phyloP scores from a whole-genome alignment of 2,888 invertebrate species.

The Cataglyphis livida region DNA sequence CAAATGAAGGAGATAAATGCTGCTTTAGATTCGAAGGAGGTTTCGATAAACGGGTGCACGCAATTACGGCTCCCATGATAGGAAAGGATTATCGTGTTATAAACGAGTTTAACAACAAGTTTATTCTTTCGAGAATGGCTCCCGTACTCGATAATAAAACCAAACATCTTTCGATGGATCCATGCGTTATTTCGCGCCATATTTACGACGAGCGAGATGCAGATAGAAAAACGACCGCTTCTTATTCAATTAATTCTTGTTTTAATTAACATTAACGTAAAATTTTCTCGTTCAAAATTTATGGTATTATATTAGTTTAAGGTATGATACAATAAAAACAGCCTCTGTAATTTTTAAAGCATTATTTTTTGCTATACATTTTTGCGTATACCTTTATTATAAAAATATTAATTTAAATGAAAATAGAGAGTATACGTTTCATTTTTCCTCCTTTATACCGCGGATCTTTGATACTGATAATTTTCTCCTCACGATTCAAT shows the following conservation, averaged over 20 bases:
- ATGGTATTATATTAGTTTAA: neutral
- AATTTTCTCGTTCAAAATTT: neutral
- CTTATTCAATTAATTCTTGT: slow-evolving; percentile 32
- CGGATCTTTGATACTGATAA: neutral
- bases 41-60: slow-evolving; percentile 21
- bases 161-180: slow-evolving; percentile 28
- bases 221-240: slow-evolving; percentile 7
- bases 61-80: slow-evolving; percentile 43
- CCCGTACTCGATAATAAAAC: slow-evolving; percentile 35
- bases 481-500: slow-evolving; percentile 11
- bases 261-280: slow-evolving; percentile 25
- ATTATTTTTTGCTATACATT: neutral
- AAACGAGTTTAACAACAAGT: slow-evolving; percentile 48
- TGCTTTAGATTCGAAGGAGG: slow-evolving; percentile 28
- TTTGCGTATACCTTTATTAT: neutral
- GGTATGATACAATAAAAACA: neutral
- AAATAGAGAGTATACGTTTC: neutral
- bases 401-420: neutral
- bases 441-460: neutral
- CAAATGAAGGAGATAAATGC: slow-evolving; percentile 32
- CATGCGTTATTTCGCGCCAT: slow-evolving; percentile 2
- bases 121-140: slow-evolving; percentile 27
- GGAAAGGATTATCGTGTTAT: slow-evolving; percentile 44
- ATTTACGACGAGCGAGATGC: slow-evolving; percentile 2
- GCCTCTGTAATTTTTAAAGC: neutral